Evolutionary conservation across 2,888 invertebrate genomes (phyloP), one percentile per base, ranked within the genome.

Genomic region (Himalopsyche japonica): DNA sequence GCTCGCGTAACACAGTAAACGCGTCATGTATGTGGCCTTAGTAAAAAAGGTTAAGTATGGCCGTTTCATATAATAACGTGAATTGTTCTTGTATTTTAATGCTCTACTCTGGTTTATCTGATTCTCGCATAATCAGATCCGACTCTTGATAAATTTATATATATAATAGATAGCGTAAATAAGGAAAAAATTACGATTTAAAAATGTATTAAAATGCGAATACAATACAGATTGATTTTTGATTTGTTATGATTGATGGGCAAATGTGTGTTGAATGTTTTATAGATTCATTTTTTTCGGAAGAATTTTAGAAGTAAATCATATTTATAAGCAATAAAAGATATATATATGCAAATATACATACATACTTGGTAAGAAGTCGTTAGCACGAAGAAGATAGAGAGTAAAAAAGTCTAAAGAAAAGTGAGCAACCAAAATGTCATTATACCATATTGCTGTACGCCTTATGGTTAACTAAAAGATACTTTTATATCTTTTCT

Each of bases 351-450:
- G 27, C 27, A 64, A 27, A 64, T 24, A 81, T 84, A 84, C 37
- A 79, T 84, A 84, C 84, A 79, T 84, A 84, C 84, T 84, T 82
- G 84, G 47, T 79, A 84, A 84, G 84, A 84, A 84, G 84, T 82
- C 47, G 81, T 80, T 84, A 47, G 49, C 84, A 84, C 81, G 84
- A 82, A 79, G 49, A 84, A 83, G 76, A 70, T 20, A 81, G 18
- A 76, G 30, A 57, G 70, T 27, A 70, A 80, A 47, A 70, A 47
- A 76, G 77, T 48, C 76, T 70, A 70, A 27, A 70, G 70, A 70
- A 15, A 70, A 70, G 57, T 70, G 70, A 70, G 70, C 27, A 70
- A 70, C 70, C 30, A 70, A 70, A 24, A 70, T 70, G 70, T 70
- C 70, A 27, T 70, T 70, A 70, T 15, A 70, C 70, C 70, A 70